These are phyloP conservation scores for Zoanthus sansibaricus DNA, from an alignment of 92 coral and sea anemone species.

Conservation along the genomic window DNA sequence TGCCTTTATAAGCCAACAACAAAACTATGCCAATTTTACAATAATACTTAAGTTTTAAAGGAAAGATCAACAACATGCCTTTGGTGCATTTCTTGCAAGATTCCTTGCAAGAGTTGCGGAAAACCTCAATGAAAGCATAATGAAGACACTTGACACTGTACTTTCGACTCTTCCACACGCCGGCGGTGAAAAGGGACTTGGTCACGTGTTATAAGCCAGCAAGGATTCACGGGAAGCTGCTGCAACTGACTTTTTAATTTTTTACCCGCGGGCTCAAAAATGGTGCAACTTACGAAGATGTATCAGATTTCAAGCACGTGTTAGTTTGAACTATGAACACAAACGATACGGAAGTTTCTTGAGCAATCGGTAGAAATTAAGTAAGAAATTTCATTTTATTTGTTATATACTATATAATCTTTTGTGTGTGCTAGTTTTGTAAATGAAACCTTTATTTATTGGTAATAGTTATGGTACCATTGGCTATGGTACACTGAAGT, in stretches of 20 bases:
- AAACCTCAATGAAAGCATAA: slow-evolving; percentile 96
- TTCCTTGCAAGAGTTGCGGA: slow-evolving; percentile 82
- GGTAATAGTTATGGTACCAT: no score
- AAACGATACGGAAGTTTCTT: not conserved
- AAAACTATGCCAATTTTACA: not conserved
- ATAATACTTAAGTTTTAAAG: not conserved
- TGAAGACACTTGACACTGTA: slow-evolving; percentile 24
- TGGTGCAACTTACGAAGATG: slow-evolving; percentile 9
- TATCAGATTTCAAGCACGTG: slow-evolving; percentile 7
- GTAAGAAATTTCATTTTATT: not conserved
- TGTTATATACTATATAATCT: not conserved
- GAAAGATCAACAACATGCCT: slow-evolving; percentile 64
- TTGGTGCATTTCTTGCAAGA: slow-evolving; percentile 86
- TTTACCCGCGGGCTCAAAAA: slow-evolving; percentile 13
- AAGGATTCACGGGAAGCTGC: slow-evolving; percentile 48
- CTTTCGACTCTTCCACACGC: slow-evolving; percentile 58
- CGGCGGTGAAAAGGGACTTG: slow-evolving; percentile 55
- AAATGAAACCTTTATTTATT: no score
- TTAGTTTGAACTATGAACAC: not conserved
- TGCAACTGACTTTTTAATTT: slow-evolving; percentile 38
- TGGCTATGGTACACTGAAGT: no score
- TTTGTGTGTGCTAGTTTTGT: no score
- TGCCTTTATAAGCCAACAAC: slow-evolving; percentile 3
- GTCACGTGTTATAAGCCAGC: slow-evolving; percentile 60
- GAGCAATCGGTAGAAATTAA: not conserved